These are phyloP conservation scores for Donacobius atricapilla DNA, from an alignment of 2,113 vertebrate species.

Conservation along the genomic window DNA sequence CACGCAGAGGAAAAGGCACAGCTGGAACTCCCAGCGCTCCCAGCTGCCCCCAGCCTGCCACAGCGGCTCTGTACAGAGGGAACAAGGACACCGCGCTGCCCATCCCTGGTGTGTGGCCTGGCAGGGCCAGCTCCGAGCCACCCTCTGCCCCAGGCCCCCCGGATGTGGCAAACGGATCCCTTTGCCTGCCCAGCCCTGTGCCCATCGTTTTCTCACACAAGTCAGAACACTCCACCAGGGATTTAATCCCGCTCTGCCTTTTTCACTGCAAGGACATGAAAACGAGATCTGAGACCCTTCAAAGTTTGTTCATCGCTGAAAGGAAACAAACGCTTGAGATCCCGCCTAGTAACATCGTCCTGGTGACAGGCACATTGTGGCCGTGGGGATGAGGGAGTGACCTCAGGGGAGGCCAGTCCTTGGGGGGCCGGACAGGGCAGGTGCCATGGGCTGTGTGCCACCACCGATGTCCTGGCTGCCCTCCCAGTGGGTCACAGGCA, in stretches of 20 bases:
- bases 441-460: not conserved
- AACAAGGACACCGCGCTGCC: not conserved
- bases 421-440: rapidly evolving
- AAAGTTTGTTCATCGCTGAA: slow-evolving; percentile 42
- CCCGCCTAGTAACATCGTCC: slow-evolving; percentile 48
- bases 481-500: not conserved
- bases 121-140: rapidly evolving
- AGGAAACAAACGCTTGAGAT: slow-evolving; percentile 64
- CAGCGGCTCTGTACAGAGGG: rapidly evolving
- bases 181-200: not conserved
- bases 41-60: not conserved
- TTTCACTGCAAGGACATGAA: slow-evolving; percentile 48
- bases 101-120: not conserved
- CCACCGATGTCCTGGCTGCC: rapidly evolving
- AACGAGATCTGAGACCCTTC: slow-evolving; percentile 57
- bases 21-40: not conserved
- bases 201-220: not conserved
- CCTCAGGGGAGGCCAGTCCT: not conserved
- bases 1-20: rapidly evolving
- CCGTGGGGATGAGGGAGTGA: not conserved
- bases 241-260: slow-evolving; percentile 35
- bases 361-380: slow-evolving; percentile 55
- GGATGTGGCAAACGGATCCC: rapidly evolving
- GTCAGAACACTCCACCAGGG: not conserved
- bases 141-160: not conserved